phyloP scores from a whole-genome alignment of 2,888 invertebrate genomes.

The Abscondita cerata region DNA sequence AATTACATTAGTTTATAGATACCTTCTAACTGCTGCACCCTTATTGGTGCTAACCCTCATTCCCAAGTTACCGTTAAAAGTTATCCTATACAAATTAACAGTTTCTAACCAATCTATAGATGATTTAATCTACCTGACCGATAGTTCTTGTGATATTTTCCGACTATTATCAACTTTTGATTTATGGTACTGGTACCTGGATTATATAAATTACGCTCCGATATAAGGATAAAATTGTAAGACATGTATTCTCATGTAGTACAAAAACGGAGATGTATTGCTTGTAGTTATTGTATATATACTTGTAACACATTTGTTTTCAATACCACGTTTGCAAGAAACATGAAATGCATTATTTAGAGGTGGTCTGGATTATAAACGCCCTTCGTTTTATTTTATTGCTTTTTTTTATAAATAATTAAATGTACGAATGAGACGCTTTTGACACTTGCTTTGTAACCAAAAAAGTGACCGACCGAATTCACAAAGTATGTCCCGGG shows the following conservation, averaged over 20 bases:
- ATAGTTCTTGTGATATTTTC: slow-evolving; percentile 22
- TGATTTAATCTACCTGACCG: slow-evolving; percentile 18
- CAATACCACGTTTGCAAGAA: slow-evolving; percentile 22
- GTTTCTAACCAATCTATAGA: slow-evolving; percentile 15
- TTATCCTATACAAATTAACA: slow-evolving; percentile 20
- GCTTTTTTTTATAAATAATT: slow-evolving; percentile 7
- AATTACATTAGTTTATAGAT: neutral
- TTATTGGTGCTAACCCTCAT: slow-evolving; percentile 20
- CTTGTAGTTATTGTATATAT: slow-evolving; percentile 13
- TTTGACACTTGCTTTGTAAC: neutral
- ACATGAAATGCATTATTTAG: slow-evolving; percentile 23
- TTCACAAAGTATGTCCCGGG: slow-evolving; percentile 10
- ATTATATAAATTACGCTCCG: slow-evolving; percentile 23
- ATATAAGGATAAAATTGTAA: slow-evolving; percentile 4
- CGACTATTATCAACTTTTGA: slow-evolving; percentile 26
- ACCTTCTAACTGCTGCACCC: slow-evolving; percentile 9
- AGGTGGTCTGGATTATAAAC: slow-evolving; percentile 20
- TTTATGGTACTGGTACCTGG: slow-evolving; percentile 24
- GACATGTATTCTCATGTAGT: slow-evolving; percentile 12
- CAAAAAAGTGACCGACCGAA: slow-evolving; percentile 1
- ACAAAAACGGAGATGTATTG: slow-evolving; percentile 18
- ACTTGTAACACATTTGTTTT: slow-evolving; percentile 20
- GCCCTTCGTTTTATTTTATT: slow-evolving; percentile 13
- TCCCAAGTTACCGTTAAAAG: slow-evolving; percentile 27
- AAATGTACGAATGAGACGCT: neutral